Percentiles rank a stretch among this genome's conserved stretches.
These are phyloP conservation scores for Eupristina koningsbergeri DNA, from an alignment of 1,140 invertebrate genomes.

Conservation along the genomic window DNA sequence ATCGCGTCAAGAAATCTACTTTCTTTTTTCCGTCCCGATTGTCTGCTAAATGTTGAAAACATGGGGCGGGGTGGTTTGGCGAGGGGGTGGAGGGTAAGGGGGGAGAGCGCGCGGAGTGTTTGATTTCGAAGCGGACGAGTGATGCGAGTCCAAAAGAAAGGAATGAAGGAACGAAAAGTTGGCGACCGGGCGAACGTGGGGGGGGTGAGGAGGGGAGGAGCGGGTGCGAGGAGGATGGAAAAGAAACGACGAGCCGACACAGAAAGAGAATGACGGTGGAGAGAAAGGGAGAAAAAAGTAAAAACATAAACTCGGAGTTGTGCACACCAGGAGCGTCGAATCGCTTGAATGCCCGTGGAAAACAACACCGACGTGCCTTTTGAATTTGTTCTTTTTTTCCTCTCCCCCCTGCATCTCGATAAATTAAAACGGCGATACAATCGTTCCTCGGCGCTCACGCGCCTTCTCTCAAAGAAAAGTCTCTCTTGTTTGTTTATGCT, in stretches of 20 bases:
- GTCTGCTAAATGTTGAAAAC: neutral
- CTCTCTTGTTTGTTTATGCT: conserved; percentile 1
- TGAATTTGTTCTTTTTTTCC: conserved; percentile 31
- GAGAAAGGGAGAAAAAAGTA: conserved; percentile 11
- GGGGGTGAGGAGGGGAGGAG: conserved; percentile 25
- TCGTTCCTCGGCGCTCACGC: neutral
- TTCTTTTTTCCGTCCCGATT: neutral
- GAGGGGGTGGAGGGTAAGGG: neutral
- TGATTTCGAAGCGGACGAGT: conserved; percentile 44
- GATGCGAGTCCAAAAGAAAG: conserved; percentile 43
- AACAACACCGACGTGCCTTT: conserved; percentile 2
- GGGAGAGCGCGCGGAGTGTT: conserved; percentile 20
- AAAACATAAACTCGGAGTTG: conserved; percentile 11
- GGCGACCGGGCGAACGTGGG: conserved; percentile 42
- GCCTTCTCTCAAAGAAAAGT: neutral
- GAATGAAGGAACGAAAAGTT: conserved; percentile 53
- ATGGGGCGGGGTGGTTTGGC: neutral
- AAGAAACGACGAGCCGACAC: conserved; percentile 54
- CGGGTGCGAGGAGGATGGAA: conserved; percentile 46
- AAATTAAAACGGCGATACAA: conserved; percentile 40
- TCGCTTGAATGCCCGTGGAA: conserved; percentile 34
- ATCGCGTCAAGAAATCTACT: conserved; percentile 1
- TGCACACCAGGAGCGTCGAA: conserved; percentile 22
- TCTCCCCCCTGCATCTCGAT: neutral
- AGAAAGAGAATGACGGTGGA: conserved; percentile 17